Evolutionary conservation across 92 coral and sea anemone species (phyloP).

Genomic region (Pocillopora meandrina): DNA sequence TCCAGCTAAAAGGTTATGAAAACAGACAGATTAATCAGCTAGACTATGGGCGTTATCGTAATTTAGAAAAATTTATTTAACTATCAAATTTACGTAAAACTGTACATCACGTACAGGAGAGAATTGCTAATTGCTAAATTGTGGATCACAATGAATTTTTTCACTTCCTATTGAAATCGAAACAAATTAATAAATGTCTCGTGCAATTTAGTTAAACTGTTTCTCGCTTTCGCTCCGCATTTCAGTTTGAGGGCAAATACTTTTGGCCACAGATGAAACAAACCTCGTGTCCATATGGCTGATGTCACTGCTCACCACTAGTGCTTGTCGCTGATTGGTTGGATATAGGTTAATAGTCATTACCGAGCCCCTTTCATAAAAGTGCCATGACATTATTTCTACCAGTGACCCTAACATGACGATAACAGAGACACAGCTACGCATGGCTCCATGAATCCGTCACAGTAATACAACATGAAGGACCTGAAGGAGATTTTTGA

Average conservation of each 20-base stretch:
- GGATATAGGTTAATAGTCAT: not conserved
- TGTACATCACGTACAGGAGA: too few relatives aligned
- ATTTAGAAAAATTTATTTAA: too few relatives aligned
- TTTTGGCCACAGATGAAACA: not conserved
- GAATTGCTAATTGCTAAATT: too few relatives aligned
- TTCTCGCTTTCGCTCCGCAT: too few relatives aligned
- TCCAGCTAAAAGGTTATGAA: too few relatives aligned
- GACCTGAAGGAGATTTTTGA: conserved; percentile 11
- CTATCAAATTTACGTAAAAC: too few relatives aligned
- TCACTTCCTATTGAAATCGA: too few relatives aligned
- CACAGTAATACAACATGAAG: conserved; percentile 59
- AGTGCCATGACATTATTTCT: conserved; percentile 17
- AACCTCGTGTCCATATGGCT: not conserved
- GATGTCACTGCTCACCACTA: not conserved
- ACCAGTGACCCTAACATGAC: conserved; percentile 21
- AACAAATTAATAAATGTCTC: too few relatives aligned
- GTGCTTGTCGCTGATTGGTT: conserved; percentile 1
- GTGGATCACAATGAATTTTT: too few relatives aligned
- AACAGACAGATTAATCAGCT: too few relatives aligned
- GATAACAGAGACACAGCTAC: conserved; percentile 34
- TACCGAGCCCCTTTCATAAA: not conserved
- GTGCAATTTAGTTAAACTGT: too few relatives aligned
- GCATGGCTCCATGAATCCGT: conserved; percentile 64
- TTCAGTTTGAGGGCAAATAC: not conserved
- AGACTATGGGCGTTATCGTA: too few relatives aligned